Percentiles rank a stretch among this genome's conserved stretches.
Conservation (phyloP, 92 coral and sea anemone species). For the Pocillopora grandis region DNA sequence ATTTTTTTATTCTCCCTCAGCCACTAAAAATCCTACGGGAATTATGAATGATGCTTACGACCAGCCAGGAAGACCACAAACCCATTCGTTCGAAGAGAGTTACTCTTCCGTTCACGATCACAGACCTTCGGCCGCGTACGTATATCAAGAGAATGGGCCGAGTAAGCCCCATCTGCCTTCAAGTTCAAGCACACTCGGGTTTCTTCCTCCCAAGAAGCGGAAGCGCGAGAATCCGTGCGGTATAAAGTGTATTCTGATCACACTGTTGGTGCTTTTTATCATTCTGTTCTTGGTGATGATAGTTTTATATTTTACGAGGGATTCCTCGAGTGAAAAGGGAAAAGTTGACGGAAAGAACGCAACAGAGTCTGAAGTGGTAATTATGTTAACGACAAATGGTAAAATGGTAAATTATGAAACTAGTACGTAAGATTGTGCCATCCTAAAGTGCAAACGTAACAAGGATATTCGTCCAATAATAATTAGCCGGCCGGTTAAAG, state of each 20-base stretch:
- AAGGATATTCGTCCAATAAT: too few relatives aligned
- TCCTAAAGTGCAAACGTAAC: too few relatives aligned
- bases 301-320: conserved; percentile 44
- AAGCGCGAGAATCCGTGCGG: not conserved
- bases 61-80: conserved; percentile 21
- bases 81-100: conserved; percentile 13
- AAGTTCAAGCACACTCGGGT: conserved; percentile 30
- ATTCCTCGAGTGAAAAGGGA: not conserved
- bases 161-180: not conserved
- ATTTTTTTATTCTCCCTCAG: not conserved
- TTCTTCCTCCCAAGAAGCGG: conserved; percentile 16
- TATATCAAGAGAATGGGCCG: not conserved
- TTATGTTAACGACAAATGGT: too few relatives aligned
- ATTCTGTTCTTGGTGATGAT: conserved; percentile 51
- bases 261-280: conserved; percentile 38
- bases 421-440: too few relatives aligned
- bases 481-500: too few relatives aligned
- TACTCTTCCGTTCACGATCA: not conserved
- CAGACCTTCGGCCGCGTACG: not conserved
- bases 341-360: not conserved
- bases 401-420: not conserved
- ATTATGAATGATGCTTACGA: conserved; percentile 33
- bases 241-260: not conserved
- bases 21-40: conserved; percentile 9
- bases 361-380: not conserved